Conservation (phyloP, 1,140 invertebrate species). For the Drosophila suzukii region DNA sequence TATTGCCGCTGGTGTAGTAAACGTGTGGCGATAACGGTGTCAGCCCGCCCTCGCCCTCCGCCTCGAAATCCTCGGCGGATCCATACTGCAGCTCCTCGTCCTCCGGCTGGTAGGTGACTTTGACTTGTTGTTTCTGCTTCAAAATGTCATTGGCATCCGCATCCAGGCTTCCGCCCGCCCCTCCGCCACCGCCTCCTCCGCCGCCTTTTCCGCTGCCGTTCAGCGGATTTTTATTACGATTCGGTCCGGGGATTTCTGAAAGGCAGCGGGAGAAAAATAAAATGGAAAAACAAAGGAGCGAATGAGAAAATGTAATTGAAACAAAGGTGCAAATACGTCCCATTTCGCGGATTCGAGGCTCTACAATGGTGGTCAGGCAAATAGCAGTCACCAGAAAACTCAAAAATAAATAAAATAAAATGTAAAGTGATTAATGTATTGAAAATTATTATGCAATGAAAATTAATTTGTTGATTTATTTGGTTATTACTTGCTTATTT, state of each 20-base stretch:
- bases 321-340: slow-evolving; percentile 67
- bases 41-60: slow-evolving; percentile 65
- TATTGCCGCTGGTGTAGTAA: slow-evolving; percentile 78
- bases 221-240: slow-evolving; percentile 81
- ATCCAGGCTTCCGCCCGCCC: slow-evolving; percentile 52
- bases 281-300: slow-evolving; percentile 28
- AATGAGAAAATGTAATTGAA: slow-evolving; percentile 72
- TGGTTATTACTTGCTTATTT: too few relatives aligned
- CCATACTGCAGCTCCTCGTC: slow-evolving; percentile 83
- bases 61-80: slow-evolving; percentile 82
- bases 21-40: slow-evolving; percentile 79
- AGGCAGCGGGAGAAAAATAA: slow-evolving; percentile 38
- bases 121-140: slow-evolving; percentile 84
- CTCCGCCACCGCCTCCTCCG: slow-evolving; percentile 26
- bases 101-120: slow-evolving; percentile 83
- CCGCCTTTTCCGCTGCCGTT: slow-evolving; percentile 61
- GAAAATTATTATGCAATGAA: too few relatives aligned
- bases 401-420: neutral
- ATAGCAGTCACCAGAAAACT: neutral
- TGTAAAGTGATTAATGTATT: neutral
- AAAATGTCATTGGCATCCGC: slow-evolving; percentile 84
- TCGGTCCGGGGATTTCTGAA: slow-evolving; percentile 86
- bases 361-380: neutral
- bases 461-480: too few relatives aligned
- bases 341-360: slow-evolving; percentile 18